A percentile compares a stretch with the other conserved stretches of the same genome.
phyloP scores from a whole-genome alignment of 2,888 invertebrate genomes.

The Carcina quercana region DNA sequence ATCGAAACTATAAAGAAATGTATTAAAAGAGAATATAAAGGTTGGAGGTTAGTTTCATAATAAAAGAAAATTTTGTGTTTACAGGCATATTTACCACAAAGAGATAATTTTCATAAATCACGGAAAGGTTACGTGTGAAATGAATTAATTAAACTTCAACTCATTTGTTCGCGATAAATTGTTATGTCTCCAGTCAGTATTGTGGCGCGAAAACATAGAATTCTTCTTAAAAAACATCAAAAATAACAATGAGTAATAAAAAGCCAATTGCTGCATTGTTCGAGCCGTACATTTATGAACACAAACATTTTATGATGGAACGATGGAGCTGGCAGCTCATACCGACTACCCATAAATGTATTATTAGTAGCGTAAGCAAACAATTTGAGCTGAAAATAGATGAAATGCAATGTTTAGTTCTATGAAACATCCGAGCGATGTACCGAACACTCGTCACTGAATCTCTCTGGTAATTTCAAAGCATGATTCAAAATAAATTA shows the following conservation, averaged over 20 bases:
- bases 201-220: slow-evolving; percentile 4
- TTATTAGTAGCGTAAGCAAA: slow-evolving; percentile 56
- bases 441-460: slow-evolving; percentile 7
- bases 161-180: too few species aligned
- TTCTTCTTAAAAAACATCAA: slow-evolving; percentile 13
- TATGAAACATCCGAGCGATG: slow-evolving; percentile 17
- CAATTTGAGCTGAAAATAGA: slow-evolving; percentile 38
- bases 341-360: slow-evolving; percentile 31
- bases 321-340: slow-evolving; percentile 17
- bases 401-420: slow-evolving; percentile 40
- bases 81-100: too few species aligned
- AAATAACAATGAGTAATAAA: slow-evolving; percentile 30
- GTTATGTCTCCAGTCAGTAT: slow-evolving; percentile 17
- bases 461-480: slow-evolving; percentile 5
- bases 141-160: too few species aligned
- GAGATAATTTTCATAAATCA: too few species aligned
- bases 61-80: too few species aligned
- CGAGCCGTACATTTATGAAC: slow-evolving; percentile 20
- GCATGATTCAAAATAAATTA: slow-evolving; percentile 33
- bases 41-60: too few species aligned
- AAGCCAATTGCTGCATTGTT: slow-evolving; percentile 57
- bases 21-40: too few species aligned
- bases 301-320: slow-evolving; percentile 19
- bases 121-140: too few species aligned
- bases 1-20: too few species aligned